phyloP scores from a whole-genome alignment of 2,113 vertebrate genomes.

The Brachionichthys hirsutus region DNA sequence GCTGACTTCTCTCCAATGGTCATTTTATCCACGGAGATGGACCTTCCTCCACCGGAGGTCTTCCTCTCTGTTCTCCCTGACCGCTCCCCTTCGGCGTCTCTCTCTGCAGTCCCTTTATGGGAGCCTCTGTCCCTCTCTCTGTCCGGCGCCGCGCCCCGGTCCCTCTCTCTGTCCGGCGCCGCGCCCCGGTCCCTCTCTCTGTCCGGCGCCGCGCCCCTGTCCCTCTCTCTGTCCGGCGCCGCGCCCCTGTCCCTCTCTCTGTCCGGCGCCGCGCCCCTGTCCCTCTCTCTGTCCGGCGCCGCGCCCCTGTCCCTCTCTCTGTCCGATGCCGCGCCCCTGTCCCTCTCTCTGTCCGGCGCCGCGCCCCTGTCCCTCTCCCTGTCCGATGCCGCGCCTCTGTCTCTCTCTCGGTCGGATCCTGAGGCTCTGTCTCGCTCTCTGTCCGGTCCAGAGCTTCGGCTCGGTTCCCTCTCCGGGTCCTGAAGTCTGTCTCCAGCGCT shows the following conservation, averaged over 20 bases:
- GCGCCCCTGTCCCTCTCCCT: too few species aligned
- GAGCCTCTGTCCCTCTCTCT: constrained; percentile 40
- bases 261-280: constrained; percentile 54
- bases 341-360: constrained; percentile 39
- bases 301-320: constrained; percentile 54
- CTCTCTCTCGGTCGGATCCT: constrained; percentile 33
- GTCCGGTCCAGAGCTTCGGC: constrained; percentile 37
- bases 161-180: constrained; percentile 1
- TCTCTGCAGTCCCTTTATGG: constrained; percentile 12
- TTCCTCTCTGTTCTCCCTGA: constrained; percentile 32
- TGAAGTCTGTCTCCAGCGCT: constrained; percentile 43
- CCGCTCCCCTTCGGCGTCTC: constrained; percentile 41
- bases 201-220: constrained; percentile 40
- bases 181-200: constrained; percentile 58
- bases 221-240: constrained; percentile 51
- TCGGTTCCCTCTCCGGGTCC: constrained; percentile 48
- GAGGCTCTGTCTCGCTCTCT: constrained; percentile 50
- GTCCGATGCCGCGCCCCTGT: constrained; percentile 46
- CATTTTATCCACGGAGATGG: constrained; percentile 69
- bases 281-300: constrained; percentile 48
- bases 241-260: constrained; percentile 57
- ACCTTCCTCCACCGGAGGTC: constrained; percentile 41
- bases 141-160: constrained; percentile 28
- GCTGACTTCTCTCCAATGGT: constrained; percentile 65
- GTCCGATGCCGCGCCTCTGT: constrained; percentile 16